phyloP scores from a whole-genome alignment of 2,113 vertebrate species.

The Protobothrops flavoviridis region DNA sequence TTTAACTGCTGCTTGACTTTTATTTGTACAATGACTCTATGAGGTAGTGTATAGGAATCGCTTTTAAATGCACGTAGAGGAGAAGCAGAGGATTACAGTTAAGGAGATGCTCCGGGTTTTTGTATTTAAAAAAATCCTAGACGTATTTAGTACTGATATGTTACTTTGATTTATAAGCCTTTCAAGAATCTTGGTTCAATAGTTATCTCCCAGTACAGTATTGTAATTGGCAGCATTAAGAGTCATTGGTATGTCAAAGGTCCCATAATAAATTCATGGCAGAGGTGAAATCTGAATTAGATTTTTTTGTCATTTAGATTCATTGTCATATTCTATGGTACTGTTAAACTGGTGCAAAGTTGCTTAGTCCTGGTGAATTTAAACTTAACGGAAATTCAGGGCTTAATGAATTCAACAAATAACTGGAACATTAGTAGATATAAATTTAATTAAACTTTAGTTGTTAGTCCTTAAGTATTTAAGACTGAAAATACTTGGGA shows the following conservation, averaged over 20 bases:
- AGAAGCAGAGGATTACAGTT: background rate
- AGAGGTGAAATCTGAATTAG: background rate
- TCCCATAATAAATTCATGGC: background rate
- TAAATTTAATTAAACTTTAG: background rate
- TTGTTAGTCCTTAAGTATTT: background rate
- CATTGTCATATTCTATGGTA: background rate
- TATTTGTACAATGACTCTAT: background rate
- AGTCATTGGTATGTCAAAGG: background rate
- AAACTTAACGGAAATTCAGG: background rate
- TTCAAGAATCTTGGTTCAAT: background rate
- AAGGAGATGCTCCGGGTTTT: background rate
- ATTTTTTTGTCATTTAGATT: background rate
- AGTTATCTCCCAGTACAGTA: background rate
- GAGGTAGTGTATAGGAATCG: too few relatives aligned
- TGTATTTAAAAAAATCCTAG: background rate
- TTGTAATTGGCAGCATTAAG: background rate
- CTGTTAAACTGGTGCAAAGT: background rate
- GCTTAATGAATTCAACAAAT: background rate
- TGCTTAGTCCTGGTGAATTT: background rate
- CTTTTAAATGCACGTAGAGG: background rate
- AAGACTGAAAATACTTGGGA: background rate
- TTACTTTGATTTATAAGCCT: background rate
- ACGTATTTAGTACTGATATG: background rate
- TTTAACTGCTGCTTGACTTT: background rate
- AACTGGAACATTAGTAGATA: background rate